phyloP scores from a whole-genome alignment of 2,888 invertebrate genomes.

The Himalopsyche tibetana region DNA sequence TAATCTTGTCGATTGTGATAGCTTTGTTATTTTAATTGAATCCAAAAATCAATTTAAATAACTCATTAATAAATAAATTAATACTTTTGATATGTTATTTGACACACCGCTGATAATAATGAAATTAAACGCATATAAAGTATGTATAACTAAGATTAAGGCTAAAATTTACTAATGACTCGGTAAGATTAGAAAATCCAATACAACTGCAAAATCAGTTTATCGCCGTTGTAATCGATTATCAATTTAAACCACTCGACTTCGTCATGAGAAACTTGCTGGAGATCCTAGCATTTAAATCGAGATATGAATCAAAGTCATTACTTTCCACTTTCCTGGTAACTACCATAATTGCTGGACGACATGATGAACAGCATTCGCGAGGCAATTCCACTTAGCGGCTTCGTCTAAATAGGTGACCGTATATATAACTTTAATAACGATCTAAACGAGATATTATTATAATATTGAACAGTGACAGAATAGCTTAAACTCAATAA shows the following conservation, averaged over 20 bases:
- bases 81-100: too few relatives aligned
- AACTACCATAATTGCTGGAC: constrained; percentile 8
- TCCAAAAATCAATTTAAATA: too few relatives aligned
- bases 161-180: too few relatives aligned
- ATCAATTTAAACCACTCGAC: neutral
- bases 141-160: too few relatives aligned
- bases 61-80: too few relatives aligned
- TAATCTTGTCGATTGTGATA: too few relatives aligned
- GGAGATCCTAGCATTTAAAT: constrained; percentile 12
- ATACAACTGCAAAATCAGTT: too few relatives aligned
- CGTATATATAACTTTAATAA: neutral
- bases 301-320: constrained; percentile 22
- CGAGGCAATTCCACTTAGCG: constrained; percentile 20
- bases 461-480: neutral
- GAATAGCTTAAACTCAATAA: neutral
- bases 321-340: constrained; percentile 16
- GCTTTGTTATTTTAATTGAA: too few relatives aligned
- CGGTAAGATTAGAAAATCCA: too few relatives aligned
- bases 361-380: constrained; percentile 7
- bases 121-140: too few relatives aligned
- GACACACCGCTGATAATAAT: too few relatives aligned
- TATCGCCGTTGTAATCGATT: neutral
- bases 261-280: neutral
- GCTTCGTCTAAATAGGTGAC: neutral
- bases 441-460: neutral